phyloP scores from a whole-genome alignment of 2,888 invertebrate species.

The Mimas tiliae region DNA sequence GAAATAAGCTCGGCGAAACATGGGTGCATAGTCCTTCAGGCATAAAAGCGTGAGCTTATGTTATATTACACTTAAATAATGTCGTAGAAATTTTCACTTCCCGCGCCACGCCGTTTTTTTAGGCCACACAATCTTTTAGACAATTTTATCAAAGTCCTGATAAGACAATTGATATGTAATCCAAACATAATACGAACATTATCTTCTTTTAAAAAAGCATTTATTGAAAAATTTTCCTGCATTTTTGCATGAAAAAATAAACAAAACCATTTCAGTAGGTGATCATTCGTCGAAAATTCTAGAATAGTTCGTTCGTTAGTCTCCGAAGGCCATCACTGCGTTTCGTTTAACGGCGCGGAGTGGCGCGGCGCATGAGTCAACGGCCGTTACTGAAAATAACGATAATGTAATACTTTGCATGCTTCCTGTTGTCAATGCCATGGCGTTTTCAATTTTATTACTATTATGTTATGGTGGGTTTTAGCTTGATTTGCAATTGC shows the following conservation, averaged over 20 bases:
- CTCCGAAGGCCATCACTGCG: constrained; percentile 6
- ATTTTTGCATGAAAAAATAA: background rate
- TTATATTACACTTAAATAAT: too few species aligned
- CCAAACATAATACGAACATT: too few species aligned
- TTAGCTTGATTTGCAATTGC: background rate
- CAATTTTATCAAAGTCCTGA: too few species aligned
- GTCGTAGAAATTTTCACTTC: too few species aligned
- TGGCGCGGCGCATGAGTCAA: constrained; percentile 26
- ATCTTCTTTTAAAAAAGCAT: too few species aligned
- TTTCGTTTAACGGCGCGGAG: constrained; percentile 26
- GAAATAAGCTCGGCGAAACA: too few species aligned
- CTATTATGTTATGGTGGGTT: background rate
- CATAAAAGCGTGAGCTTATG: too few species aligned
- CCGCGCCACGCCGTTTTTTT: too few species aligned
- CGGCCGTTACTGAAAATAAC: constrained; percentile 23
- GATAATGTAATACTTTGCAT: background rate
- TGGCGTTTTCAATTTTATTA: background rate
- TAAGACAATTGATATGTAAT: too few species aligned
- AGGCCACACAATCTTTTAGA: too few species aligned
- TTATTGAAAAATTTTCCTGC: too few species aligned
- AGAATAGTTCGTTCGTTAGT: constrained; percentile 23
- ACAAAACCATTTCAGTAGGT: background rate
- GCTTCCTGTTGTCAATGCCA: background rate
- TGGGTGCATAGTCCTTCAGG: too few species aligned
- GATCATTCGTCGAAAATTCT: background rate